These are phyloP conservation scores for Erinaceus europaeus DNA, from an alignment of 2,113 vertebrate species.

Conservation along the genomic window DNA sequence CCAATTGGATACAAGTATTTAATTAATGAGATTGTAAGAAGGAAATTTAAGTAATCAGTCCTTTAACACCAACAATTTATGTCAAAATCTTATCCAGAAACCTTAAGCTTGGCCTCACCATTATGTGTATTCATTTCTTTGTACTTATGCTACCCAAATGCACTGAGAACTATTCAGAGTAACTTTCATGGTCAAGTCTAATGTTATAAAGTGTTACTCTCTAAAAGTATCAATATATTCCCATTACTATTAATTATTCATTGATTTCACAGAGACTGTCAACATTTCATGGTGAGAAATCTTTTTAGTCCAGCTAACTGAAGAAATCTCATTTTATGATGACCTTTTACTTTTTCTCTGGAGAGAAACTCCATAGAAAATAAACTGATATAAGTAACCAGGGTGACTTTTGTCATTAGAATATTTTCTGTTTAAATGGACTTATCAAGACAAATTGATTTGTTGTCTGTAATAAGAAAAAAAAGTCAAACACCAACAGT, in stretches of 20 bases:
- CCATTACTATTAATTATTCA: conserved; percentile 28
- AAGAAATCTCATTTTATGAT: neutral
- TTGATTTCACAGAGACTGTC: neutral
- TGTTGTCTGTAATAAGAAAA: too few species aligned
- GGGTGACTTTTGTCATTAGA: neutral
- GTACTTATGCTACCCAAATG: neutral
- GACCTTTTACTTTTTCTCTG: neutral
- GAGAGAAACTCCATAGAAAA: conserved; percentile 7
- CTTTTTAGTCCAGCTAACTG: neutral
- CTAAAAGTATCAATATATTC: neutral
- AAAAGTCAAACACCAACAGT: too few species aligned
- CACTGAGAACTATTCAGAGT: neutral
- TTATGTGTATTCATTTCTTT: neutral
- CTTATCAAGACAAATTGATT: too few species aligned
- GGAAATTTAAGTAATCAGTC: neutral
- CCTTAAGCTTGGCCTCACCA: neutral
- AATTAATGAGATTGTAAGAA: neutral
- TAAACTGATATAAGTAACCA: neutral
- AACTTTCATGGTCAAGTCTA: neutral
- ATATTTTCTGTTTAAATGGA: neutral
- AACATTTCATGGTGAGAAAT: conserved; percentile 34
- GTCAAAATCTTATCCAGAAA: neutral
- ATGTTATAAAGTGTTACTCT: conserved; percentile 13
- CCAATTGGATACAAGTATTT: conserved; percentile 20
- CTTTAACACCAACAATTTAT: neutral